Conservation (phyloP, 1,140 invertebrate species). For the Pseudomyrmex flavicornis region DNA sequence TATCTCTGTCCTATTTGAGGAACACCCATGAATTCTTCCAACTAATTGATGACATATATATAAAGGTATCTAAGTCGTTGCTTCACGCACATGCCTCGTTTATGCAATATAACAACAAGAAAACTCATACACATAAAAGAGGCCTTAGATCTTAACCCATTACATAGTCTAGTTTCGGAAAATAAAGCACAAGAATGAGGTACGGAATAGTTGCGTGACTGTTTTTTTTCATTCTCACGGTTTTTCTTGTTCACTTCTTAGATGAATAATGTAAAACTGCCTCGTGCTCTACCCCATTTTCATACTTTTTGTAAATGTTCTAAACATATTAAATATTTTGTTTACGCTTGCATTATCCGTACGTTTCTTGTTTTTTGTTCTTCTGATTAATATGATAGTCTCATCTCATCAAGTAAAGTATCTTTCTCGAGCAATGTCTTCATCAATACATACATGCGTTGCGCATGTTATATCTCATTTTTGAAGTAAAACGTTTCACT, state of each 20-base stretch:
- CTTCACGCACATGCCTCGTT: constrained; percentile 10
- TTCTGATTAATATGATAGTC: constrained; percentile 61
- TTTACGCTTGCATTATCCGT: constrained; percentile 49
- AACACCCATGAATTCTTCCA: constrained; percentile 59
- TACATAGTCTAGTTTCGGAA: not conserved
- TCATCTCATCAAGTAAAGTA: constrained; percentile 40
- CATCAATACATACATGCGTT: constrained; percentile 6
- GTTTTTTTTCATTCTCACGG: not conserved
- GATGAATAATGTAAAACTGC: constrained; percentile 9
- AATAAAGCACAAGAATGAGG: constrained; percentile 22
- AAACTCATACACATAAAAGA: constrained; percentile 29
- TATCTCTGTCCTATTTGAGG: constrained; percentile 43
- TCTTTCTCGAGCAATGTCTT: not conserved
- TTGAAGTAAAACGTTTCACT: not conserved
- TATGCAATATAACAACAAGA: constrained; percentile 23
- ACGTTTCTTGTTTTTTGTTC: constrained; percentile 24
- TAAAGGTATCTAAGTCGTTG: not conserved
- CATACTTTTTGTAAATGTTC: not conserved
- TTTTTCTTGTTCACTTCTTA: not conserved
- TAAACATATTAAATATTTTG: constrained; percentile 58
- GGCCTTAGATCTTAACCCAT: constrained; percentile 14
- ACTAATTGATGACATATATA: constrained; percentile 32
- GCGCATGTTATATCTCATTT: constrained; percentile 22
- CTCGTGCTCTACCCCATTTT: constrained; percentile 16
- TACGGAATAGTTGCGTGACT: constrained; percentile 6